Evolutionary conservation across 2,113 vertebrate genomes (phyloP), one percentile per base, ranked within the genome.

Genomic region (Deroptyus accipitrinus): DNA sequence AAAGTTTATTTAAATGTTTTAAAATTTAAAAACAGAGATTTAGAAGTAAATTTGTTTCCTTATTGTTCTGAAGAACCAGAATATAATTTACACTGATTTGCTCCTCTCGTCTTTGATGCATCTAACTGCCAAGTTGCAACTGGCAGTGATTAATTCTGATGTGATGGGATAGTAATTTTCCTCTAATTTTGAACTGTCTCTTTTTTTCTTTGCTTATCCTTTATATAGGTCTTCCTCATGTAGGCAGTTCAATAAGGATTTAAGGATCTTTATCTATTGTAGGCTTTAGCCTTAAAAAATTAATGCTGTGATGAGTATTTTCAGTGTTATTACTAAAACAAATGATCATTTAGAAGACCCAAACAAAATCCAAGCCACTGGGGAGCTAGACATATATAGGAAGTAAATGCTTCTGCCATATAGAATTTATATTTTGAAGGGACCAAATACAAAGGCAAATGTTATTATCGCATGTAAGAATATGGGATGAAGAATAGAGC

Each of bases 391-490:
- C 18, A 18, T 79, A 39, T 37, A 64, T 25, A 87, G 25, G 46
- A 87, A 68, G 48, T 69, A 83, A 69, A 23, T 48, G 17, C 17
- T 88, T 90, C 83, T 88, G 48, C 33, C 52, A 18, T 78, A 33
- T 72, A 48, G 6, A 39, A 52, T 74, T 37, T 79, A 4, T 46
- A 35, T 66, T 90, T 80, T 62, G 64, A 94, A 96, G 49, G 59
- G 17, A 90, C 54, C 10, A 76, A 66, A 86, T 86, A 87, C 57
- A 72, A 86, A 69, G 13, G 68, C 20, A 86, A 80, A 83, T 44
- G 35, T 80, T 86, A 30, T 88, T 88, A 94, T 88, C 44, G 86
- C 44, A 41, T 91, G 80, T 83, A 88, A 91, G 83, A 90, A 80
- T 39, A 44, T 37, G 52, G 67, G 62, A 92, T 88, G 72, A 88